Evolutionary conservation across 2,113 vertebrate genomes (phyloP), one percentile per base, ranked within the genome.

Genomic region (Dasyurus viverrinus): DNA sequence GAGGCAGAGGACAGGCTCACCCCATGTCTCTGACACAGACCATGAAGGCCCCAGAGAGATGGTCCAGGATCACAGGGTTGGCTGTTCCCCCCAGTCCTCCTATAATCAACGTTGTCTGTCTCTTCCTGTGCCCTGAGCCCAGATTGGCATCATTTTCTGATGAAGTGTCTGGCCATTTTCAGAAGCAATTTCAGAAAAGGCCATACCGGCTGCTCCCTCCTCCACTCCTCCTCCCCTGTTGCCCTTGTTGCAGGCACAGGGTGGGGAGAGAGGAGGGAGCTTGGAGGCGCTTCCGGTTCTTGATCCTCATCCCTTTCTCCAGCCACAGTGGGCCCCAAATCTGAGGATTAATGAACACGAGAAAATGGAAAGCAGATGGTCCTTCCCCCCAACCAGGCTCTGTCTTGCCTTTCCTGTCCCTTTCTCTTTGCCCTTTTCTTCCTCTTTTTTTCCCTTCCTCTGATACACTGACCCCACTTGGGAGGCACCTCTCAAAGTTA

Each of bases 101-200:
- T 76, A 76, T 42, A 76, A 76, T 76, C 68, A 76, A 36, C 36
- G 42, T 97, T 96, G 91, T 97, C 97, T 22, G 36, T n/a, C 68
- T 76, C 60, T n/a, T 97, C 94, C 97, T 96, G 96, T 93, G 97
- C 96, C 96, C 98, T 96, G 97, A 97, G 96, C 97, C 97, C 97
- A 98, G 96, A 97, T 97, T 97, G 98, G 95, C 2, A 92, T 97
- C 98, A 94, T 98, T 98, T 97, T 97, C 94, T 95, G 95, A 57
- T 97, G 95, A 95, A 98, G 97, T 96, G 97, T 97, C 97, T 48
- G 4, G n/a, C 90, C 96, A 68, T 98, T 96, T 47, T 93, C 98
- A 96, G 96, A 97, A 96, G 95, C 97, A 97, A 96, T 98, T 98
- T 98, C 96, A 95, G 96, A 84, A 96, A 95, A 14, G 9, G 60